Evolutionary conservation across 2,113 vertebrate species (phyloP).

Genomic region (Thamnophis sirtalis): DNA sequence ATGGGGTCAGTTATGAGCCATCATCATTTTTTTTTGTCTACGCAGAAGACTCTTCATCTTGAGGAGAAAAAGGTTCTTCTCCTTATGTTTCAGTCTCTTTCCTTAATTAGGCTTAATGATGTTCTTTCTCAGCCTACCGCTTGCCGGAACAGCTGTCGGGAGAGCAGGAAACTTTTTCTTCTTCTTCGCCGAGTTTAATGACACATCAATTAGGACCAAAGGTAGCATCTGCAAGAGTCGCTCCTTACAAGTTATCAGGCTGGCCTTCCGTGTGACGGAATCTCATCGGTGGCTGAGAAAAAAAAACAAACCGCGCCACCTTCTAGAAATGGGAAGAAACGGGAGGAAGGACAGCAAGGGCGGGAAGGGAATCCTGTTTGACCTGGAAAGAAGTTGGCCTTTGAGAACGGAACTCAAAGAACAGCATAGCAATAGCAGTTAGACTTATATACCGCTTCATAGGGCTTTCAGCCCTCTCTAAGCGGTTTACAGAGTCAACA

Average conservation of each 20-base stretch:
- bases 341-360: background rate
- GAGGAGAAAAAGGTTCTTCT: slow-evolving; percentile 49
- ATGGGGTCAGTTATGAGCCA: slow-evolving; percentile 28
- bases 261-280: slow-evolving; percentile 25
- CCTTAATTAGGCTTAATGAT: slow-evolving; percentile 65
- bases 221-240: slow-evolving; percentile 2
- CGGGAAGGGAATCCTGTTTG: background rate
- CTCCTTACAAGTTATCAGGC: slow-evolving; percentile 26
- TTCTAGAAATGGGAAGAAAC: slow-evolving; percentile 22
- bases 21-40: slow-evolving; percentile 52
- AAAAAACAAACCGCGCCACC: slow-evolving; percentile 11
- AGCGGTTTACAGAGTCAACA: no score
- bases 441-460: no score
- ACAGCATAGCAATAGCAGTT: no score
- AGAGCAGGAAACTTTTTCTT: slow-evolving; percentile 38
- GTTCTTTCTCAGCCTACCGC: slow-evolving; percentile 43
- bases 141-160: slow-evolving; percentile 54
- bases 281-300: background rate
- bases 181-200: slow-evolving; percentile 49
- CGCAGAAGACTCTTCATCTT: slow-evolving; percentile 46
- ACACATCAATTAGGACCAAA: slow-evolving; percentile 47
- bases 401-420: background rate
- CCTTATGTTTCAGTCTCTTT: slow-evolving; percentile 59
- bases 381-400: background rate
- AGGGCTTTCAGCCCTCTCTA: no score